These are phyloP conservation scores for Oreortyx pictus DNA, from an alignment of 2,797 vertebrate genomes.

Conservation along the genomic window DNA sequence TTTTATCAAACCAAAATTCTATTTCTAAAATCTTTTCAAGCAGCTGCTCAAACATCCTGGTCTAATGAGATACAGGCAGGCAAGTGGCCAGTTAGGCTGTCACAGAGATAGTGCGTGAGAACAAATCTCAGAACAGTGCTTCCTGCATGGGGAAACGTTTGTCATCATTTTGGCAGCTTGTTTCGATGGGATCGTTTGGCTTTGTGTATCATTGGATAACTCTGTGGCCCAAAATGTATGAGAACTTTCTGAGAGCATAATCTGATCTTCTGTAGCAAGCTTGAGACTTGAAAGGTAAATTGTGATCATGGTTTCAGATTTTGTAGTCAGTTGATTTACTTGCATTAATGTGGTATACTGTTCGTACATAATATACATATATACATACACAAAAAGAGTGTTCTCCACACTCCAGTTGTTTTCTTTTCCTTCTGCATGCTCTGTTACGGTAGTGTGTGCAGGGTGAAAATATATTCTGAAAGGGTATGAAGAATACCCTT, in stretches of 20 bases:
- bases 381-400: neutral
- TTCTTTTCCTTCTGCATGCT: rapidly evolving
- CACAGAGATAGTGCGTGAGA: neutral
- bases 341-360: neutral
- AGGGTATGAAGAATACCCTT: neutral
- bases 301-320: neutral
- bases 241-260: neutral
- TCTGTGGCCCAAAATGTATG: neutral
- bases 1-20: slow-evolving; percentile 14
- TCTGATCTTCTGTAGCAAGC: neutral
- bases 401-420: neutral
- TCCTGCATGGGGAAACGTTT: neutral
- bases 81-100: neutral
- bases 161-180: slow-evolving; percentile 2
- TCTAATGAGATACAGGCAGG: slow-evolving; percentile 23
- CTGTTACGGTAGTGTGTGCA: neutral
- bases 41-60: slow-evolving; percentile 47
- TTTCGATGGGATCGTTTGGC: neutral
- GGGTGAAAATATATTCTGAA: neutral
- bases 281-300: neutral
- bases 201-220: neutral
- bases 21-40: neutral
- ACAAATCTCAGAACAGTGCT: neutral
- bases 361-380: neutral
- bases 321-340: neutral